Conservation (phyloP, 2,113 vertebrate genomes). For the Lutjanus erythropterus region DNA sequence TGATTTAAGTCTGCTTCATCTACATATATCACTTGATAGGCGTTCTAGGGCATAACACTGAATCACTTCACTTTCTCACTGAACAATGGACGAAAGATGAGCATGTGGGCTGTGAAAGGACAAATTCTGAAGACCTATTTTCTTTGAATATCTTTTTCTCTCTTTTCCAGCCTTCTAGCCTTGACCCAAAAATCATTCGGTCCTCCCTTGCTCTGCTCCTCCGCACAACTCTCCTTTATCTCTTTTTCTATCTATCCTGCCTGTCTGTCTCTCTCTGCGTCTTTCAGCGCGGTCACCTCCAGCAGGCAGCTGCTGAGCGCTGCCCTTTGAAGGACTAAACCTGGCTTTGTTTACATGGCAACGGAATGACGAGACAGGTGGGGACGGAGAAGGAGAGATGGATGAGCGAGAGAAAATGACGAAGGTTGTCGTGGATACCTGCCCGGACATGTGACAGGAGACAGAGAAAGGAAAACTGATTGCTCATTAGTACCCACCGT, state of each 20-base stretch:
- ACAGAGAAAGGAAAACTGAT: conserved; percentile 52
- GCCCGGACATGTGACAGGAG: conserved; percentile 60
- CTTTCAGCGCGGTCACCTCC: conserved; percentile 66
- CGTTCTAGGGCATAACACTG: conserved; percentile 25
- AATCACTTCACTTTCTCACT: conserved; percentile 32
- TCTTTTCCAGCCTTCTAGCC: conserved; percentile 47
- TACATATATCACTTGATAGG: conserved; percentile 30
- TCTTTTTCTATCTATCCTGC: conserved; percentile 58
- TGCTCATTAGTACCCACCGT: conserved; percentile 53
- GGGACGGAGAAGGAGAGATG: conserved; percentile 47
- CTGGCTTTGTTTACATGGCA: conserved; percentile 85
- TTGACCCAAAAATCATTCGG: conserved; percentile 51
- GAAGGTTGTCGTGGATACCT: conserved; percentile 62
- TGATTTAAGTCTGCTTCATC: conserved; percentile 26
- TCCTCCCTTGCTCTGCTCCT: conserved; percentile 48
- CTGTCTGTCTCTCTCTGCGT: conserved; percentile 34
- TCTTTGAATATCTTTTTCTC: conserved; percentile 50
- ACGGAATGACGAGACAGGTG: conserved; percentile 62
- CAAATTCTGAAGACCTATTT: conserved; percentile 51
- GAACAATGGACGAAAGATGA: conserved; percentile 46
- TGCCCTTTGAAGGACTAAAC: conserved; percentile 84
- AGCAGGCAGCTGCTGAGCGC: conserved; percentile 65
- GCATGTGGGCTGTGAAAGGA: conserved; percentile 54
- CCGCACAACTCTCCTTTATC: conserved; percentile 44
- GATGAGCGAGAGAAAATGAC: conserved; percentile 49